A percentile compares a stretch with the other conserved stretches of the same genome.
phyloP scores from a whole-genome alignment of 2,113 vertebrate species.

The Hystrix cristata region DNA sequence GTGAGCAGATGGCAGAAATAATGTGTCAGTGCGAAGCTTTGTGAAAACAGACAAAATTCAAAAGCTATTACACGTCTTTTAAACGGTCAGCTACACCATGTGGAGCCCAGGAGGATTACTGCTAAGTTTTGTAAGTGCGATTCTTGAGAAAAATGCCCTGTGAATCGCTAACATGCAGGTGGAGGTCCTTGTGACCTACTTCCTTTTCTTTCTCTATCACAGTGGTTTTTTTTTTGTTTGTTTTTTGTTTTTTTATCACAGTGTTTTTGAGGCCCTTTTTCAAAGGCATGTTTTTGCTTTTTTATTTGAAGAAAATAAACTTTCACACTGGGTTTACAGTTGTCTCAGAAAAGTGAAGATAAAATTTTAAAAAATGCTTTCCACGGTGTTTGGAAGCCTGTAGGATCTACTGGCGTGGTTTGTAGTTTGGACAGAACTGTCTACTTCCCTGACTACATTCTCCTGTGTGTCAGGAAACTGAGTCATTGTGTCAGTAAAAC shows the following conservation, averaged over 20 bases:
- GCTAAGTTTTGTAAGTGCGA: background rate
- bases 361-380: background rate
- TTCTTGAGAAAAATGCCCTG: background rate
- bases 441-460: background rate
- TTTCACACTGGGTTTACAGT: background rate
- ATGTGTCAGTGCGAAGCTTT: background rate
- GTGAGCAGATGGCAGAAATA: background rate
- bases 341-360: background rate
- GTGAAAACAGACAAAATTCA: background rate
- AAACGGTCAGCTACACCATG: fast-evolving
- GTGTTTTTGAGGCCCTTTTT: background rate
- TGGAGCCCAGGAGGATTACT: background rate
- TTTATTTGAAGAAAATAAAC: background rate
- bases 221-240: too few species aligned
- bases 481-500: background rate
- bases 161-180: background rate
- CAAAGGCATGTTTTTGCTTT: background rate
- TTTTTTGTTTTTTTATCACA: fast-evolving
- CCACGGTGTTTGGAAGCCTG: background rate
- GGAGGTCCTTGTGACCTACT: fast-evolving
- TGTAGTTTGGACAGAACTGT: background rate
- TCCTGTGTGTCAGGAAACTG: background rate
- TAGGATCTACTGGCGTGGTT: fast-evolving
- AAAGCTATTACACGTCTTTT: background rate
- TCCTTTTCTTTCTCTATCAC: background rate